A percentile compares a stretch with the other conserved stretches of the same genome.
phyloP scores from a whole-genome alignment of 2,113 vertebrate species.

The Ginglymostoma cirratum region DNA sequence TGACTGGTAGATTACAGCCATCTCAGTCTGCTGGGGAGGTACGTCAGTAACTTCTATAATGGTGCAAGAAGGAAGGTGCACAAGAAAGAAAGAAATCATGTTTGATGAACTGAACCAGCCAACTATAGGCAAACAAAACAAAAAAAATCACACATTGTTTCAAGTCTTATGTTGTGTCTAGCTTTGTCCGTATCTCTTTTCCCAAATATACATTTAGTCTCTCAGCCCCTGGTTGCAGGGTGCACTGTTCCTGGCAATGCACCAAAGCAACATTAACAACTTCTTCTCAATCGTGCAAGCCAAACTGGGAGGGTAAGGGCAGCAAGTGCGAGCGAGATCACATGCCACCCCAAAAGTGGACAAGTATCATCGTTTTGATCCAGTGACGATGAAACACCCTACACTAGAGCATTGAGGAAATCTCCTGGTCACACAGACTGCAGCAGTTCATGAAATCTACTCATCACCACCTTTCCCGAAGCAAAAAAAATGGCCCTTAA shows the following conservation, averaged over 20 bases:
- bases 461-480: not conserved
- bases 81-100: not conserved
- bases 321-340: not conserved
- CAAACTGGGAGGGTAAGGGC: not conserved
- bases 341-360: not conserved
- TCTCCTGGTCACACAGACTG: not conserved
- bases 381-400: not conserved
- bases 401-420: not conserved
- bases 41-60: slow-evolving; percentile 49
- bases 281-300: not conserved
- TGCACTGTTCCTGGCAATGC: not conserved
- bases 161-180: no score
- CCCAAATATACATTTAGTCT: not conserved
- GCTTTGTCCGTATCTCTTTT: not conserved
- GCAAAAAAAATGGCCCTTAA: not conserved
- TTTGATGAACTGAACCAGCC: not conserved
- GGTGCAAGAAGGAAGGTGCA: not conserved
- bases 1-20: slow-evolving; percentile 66
- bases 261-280: not conserved
- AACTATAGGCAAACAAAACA: not conserved
- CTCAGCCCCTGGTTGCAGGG: not conserved
- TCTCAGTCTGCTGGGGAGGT: slow-evolving; percentile 54
- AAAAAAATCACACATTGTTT: not conserved
- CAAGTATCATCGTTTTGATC: not conserved
- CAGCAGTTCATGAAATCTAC: not conserved